Conservation (phyloP, 2,888 invertebrate genomes). For the Lepidochrysops patricia region DNA sequence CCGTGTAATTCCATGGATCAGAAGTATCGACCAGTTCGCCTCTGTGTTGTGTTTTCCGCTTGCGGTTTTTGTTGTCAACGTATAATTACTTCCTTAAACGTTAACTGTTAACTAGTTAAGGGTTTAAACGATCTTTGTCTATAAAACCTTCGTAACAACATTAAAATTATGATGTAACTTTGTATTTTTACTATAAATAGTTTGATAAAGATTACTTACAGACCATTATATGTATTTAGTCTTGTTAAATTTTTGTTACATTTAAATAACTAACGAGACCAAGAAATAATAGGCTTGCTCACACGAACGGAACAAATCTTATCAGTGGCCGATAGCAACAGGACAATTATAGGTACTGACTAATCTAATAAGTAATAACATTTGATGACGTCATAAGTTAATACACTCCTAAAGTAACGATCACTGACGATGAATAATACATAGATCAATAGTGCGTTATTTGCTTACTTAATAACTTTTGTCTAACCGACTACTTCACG, state of each 20-base stretch:
- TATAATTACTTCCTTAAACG: slow-evolving; percentile 54
- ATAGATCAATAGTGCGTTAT: slow-evolving; percentile 49
- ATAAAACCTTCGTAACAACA: background rate
- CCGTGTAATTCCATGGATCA: slow-evolving; percentile 13
- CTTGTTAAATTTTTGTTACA: too few species aligned
- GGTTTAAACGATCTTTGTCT: slow-evolving; percentile 11
- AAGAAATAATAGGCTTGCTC: too few species aligned
- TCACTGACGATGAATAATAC: slow-evolving; percentile 58
- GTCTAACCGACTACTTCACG: slow-evolving; percentile 56
- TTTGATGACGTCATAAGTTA: slow-evolving; percentile 12
- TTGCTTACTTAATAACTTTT: slow-evolving; percentile 59
- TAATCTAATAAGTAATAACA: background rate
- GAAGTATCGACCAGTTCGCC: slow-evolving; percentile 27
- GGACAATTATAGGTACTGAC: background rate
- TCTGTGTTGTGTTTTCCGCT: slow-evolving; percentile 48
- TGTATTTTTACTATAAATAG: too few species aligned
- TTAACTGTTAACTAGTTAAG: slow-evolving; percentile 27
- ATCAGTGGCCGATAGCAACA: background rate
- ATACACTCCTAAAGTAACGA: slow-evolving; percentile 31
- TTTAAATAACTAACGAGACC: too few species aligned
- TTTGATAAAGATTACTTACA: too few species aligned
- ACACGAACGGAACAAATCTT: too few species aligned
- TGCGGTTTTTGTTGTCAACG: slow-evolving; percentile 49
- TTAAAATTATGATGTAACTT: background rate
- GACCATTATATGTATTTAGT: too few species aligned